Evolutionary conservation across 2,113 vertebrate genomes (phyloP).

Genomic region (Mustela lutreola): DNA sequence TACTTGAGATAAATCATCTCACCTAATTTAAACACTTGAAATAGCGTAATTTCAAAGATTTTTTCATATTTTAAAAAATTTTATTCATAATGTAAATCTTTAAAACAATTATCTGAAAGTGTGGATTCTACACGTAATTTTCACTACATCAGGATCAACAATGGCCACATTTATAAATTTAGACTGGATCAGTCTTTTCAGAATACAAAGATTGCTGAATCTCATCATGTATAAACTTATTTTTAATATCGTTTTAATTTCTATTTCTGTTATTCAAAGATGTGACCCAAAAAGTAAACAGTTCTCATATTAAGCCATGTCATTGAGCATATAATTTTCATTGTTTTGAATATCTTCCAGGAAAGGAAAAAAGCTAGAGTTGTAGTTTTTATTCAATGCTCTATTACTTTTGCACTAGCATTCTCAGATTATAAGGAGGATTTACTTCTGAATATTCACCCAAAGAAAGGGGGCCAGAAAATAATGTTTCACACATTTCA

Average conservation of each 20-base stretch:
- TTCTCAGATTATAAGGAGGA: background rate
- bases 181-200: background rate
- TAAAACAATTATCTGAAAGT: slow-evolving; percentile 20
- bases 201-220: background rate
- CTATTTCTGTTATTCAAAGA: slow-evolving; percentile 8
- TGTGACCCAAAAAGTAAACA: background rate
- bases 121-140: background rate
- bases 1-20: slow-evolving; percentile 21
- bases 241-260: slow-evolving; percentile 6
- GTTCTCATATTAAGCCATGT: background rate
- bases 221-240: background rate
- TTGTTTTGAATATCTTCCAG: background rate
- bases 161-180: background rate
- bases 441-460: background rate
- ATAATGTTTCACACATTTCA: background rate
- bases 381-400: background rate
- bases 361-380: background rate
- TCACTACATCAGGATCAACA: background rate
- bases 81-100: background rate
- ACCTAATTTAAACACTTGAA: slow-evolving; percentile 44
- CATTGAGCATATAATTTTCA: slow-evolving; percentile 12
- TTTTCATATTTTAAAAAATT: slow-evolving; percentile 21
- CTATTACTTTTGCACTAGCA: background rate
- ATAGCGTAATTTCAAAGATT: background rate
- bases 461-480: background rate